A percentile compares a stretch with the other conserved stretches of the same genome.
Conservation (phyloP, 2,888 invertebrate genomes). For the Rotaria magnacalcarata region DNA sequence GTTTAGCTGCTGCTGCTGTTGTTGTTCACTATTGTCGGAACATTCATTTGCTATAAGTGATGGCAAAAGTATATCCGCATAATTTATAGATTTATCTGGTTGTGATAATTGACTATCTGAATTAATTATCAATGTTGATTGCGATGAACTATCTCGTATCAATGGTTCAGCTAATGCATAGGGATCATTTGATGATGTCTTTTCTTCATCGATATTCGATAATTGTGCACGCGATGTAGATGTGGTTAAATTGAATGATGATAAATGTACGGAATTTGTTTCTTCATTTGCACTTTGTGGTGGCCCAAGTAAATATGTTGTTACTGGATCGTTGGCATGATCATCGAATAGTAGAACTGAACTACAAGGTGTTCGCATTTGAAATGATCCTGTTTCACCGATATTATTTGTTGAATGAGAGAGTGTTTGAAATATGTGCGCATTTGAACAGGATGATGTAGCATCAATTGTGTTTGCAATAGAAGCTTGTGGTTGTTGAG, state of each 20-base stretch:
- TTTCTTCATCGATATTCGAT: background rate
- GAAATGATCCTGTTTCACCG: background rate
- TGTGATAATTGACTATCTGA: background rate
- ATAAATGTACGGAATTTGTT: background rate
- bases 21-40: background rate
- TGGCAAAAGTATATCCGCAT: background rate
- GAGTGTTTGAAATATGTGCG: background rate
- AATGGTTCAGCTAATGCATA: background rate
- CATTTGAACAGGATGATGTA: background rate
- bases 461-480: background rate
- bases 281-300: background rate
- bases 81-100: background rate
- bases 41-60: background rate
- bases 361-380: background rate
- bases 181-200: background rate
- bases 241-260: conserved; percentile 6
- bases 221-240: background rate
- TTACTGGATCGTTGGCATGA: background rate
- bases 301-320: background rate
- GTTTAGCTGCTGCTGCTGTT: background rate
- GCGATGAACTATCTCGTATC: background rate
- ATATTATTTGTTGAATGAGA: background rate
- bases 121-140: background rate
- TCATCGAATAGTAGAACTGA: background rate
- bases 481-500: background rate